Conservation (phyloP, 2,113 vertebrate species). For the Ceyx margarethae region DNA sequence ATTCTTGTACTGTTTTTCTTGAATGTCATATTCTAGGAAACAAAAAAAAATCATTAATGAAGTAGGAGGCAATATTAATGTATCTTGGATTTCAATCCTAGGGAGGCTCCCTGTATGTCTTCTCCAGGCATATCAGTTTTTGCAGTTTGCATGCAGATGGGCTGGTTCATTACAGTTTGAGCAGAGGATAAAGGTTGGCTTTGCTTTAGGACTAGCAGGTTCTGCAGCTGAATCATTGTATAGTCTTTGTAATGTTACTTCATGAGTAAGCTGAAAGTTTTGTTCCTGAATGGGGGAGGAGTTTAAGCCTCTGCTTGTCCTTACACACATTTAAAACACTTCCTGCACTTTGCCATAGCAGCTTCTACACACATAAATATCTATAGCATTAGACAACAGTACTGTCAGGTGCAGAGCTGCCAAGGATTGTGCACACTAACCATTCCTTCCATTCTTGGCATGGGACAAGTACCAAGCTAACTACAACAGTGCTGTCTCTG, state of each 20-base stretch:
- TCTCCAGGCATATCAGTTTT: background rate
- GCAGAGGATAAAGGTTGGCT: background rate
- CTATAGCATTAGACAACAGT: background rate
- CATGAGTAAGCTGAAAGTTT: background rate
- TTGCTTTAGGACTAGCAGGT: background rate
- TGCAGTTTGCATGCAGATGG: background rate
- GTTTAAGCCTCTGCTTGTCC: background rate
- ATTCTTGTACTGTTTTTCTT: background rate
- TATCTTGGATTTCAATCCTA: background rate
- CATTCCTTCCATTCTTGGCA: background rate
- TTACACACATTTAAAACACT: background rate
- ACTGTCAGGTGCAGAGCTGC: background rate
- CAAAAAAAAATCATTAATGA: background rate
- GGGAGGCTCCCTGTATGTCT: background rate
- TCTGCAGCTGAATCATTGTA: background rate
- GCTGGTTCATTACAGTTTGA: background rate
- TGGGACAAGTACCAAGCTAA: background rate
- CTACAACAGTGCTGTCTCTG: background rate
- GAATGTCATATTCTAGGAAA: background rate
- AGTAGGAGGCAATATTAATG: background rate
- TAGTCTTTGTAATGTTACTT: background rate
- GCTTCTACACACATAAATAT: accelerated
- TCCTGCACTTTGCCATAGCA: background rate
- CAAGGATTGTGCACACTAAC: background rate
- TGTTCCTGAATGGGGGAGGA: background rate